These are phyloP conservation scores for Nasonia longicornis DNA, from an alignment of 1,140 invertebrate genomes.

Conservation along the genomic window DNA sequence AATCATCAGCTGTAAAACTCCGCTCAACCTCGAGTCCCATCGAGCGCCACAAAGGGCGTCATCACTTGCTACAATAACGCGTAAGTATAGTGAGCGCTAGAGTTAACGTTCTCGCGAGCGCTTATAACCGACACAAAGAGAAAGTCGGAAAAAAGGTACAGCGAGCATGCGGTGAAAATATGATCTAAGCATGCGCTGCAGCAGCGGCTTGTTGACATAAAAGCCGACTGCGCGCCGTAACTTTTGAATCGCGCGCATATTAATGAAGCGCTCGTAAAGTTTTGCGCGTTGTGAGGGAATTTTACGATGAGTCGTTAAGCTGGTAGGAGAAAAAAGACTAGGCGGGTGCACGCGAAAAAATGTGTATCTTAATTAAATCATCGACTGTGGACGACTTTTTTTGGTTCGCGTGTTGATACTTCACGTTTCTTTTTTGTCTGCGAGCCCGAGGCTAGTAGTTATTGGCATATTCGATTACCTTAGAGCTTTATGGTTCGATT, in stretches of 20 bases:
- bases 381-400: not conserved
- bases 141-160: not conserved
- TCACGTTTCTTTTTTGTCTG: not conserved
- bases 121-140: not conserved
- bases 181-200: not conserved
- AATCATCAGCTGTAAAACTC: too few species aligned
- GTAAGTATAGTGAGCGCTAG: not conserved
- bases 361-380: conserved; percentile 1
- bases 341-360: not conserved
- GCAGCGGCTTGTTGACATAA: not conserved
- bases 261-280: not conserved
- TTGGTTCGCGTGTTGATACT: not conserved
- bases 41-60: too few species aligned
- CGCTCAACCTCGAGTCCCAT: too few species aligned
- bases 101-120: not conserved
- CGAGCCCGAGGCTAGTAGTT: too few species aligned
- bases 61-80: not conserved
- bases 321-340: not conserved
- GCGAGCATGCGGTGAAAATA: not conserved
- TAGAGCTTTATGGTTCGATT: not conserved
- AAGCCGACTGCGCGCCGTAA: not conserved
- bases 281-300: not conserved
- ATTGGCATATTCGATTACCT: not conserved
- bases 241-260: not conserved
- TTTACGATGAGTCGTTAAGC: conserved; percentile 2